A percentile compares a stretch with the other conserved stretches of the same genome.
Conservation (phyloP, 2,888 invertebrate species). For the Caenorhabditis sulstoni region DNA sequence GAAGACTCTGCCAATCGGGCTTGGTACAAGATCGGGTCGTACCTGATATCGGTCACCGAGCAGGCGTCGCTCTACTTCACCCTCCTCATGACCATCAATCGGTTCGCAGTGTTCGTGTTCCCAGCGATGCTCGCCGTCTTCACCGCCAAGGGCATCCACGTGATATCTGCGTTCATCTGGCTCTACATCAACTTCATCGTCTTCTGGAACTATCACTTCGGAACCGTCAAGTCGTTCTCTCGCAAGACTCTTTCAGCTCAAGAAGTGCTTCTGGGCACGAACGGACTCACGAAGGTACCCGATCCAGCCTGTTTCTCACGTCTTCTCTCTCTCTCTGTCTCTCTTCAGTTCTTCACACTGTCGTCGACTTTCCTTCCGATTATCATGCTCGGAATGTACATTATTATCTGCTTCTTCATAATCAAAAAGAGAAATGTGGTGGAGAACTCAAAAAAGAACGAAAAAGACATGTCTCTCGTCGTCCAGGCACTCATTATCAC, state of each 20-base stretch:
- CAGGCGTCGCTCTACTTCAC: conserved; percentile 64
- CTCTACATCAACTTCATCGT: conserved; percentile 64
- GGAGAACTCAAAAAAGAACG: conserved; percentile 29
- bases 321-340: not conserved
- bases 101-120: conserved; percentile 65
- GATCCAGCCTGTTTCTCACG: too few relatives aligned
- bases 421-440: conserved; percentile 54
- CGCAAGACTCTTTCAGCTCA: conserved; percentile 44
- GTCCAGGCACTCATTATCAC: conserved; percentile 64
- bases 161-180: conserved; percentile 58
- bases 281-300: conserved; percentile 58
- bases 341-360: conserved; percentile 62
- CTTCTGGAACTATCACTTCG: conserved; percentile 63
- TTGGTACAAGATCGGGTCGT: conserved; percentile 58
- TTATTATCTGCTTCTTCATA: conserved; percentile 53
- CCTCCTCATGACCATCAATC: conserved; percentile 66
- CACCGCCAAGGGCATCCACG: conserved; percentile 49
- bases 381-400: conserved; percentile 62
- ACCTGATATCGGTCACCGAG: conserved; percentile 59
- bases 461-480: conserved; percentile 51
- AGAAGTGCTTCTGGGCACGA: conserved; percentile 56
- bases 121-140: conserved; percentile 54
- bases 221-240: conserved; percentile 52
- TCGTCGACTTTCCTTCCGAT: conserved; percentile 58
- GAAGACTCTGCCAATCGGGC: conserved; percentile 43